phyloP scores from a whole-genome alignment of 2,113 vertebrate species.

The Labeo catla region DNA sequence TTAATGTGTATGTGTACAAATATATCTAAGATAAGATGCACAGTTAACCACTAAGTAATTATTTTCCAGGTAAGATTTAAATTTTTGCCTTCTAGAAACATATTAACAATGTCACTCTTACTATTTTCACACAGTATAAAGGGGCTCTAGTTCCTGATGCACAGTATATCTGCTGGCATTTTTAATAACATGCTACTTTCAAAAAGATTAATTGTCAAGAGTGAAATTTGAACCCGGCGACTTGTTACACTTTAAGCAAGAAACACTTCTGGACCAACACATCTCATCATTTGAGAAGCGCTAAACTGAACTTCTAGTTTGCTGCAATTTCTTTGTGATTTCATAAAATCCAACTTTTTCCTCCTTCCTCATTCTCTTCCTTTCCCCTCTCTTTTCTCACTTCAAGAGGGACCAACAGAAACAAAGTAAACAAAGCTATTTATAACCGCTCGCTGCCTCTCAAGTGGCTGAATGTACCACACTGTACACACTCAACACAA shows the following conservation, averaged over 20 bases:
- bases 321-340: neutral
- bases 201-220: neutral
- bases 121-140: neutral
- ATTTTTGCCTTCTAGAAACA: neutral
- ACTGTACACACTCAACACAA: slow-evolving; percentile 25
- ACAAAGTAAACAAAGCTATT: slow-evolving; percentile 50
- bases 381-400: neutral
- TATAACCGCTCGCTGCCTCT: slow-evolving; percentile 54
- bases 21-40: no score
- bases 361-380: slow-evolving; percentile 50
- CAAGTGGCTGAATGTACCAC: slow-evolving; percentile 57
- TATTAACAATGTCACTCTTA: neutral
- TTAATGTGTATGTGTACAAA: no score
- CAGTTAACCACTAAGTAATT: no score
- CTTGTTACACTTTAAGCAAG: neutral
- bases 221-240: neutral
- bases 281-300: neutral
- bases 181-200: neutral
- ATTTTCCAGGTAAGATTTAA: no score
- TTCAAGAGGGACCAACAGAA: slow-evolving; percentile 14
- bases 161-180: neutral
- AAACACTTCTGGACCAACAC: neutral
- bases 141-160: neutral
- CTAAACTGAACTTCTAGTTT: neutral
- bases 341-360: neutral